Base-by-base conservation (phyloP, 2,797 vertebrate species). In the Clarias pachynema region DNA sequence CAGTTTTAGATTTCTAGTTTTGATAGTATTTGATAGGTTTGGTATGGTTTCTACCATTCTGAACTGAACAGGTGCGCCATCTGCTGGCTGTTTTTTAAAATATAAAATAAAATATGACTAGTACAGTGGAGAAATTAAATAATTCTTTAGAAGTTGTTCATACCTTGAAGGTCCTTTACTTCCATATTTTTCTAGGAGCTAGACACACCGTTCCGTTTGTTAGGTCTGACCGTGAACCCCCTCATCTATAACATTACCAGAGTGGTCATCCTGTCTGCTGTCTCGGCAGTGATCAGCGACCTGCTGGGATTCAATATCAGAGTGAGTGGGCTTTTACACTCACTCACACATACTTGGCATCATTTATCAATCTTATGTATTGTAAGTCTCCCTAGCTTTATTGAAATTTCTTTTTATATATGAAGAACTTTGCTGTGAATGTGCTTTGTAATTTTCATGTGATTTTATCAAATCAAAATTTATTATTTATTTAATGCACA, bases 221-320 rank as follows among this genome's bases (percentile, higher is more conserved):
- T 99, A 9, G 97, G 98, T 14, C 95, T 99, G 90, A 98, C 98
- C 0, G 97, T 99, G 93, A 99, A 99, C 89, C 98, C 98, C 2
- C 91, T 99, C 56, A 97, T 99, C 93, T 99, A 98, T 91, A 99
- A 99, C 88, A 99, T 99, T 90, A 99, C 97, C 1, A 95, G 96
- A 2, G 98, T 99, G 34, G 97, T 99, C 79, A 99, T 99, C 90
- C 95, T 99, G 86, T 99, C 98, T 9, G 98, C 97, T 4, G 96
- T 99, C 90, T 99, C 98, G 0, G 98, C 98, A 12, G 97, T 98
- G 81, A 94, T 99, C 92, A 99, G 98, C 65, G 98, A 99, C 91
- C 95, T 99, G 84, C 93, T 99, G 0, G 98, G 98, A 88, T 99
- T 99, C 94, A 99, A 99, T 88, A 98, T 99, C 92, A 95, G 98